Conservation (phyloP, 92 coral and sea anemone species). For the Paramuricea clavata region DNA sequence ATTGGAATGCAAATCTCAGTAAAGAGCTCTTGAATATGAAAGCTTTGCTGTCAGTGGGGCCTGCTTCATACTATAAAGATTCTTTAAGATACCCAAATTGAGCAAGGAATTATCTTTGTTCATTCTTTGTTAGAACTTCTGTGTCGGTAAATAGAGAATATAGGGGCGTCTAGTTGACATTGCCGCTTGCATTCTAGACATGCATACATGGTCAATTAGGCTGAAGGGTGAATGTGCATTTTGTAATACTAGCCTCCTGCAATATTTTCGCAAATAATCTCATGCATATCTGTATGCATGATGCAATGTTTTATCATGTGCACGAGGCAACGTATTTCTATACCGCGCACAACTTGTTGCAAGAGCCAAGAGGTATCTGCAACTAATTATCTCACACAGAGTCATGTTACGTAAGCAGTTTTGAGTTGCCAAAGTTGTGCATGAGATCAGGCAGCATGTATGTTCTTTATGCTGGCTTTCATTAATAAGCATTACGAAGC, state of each 20-base stretch:
- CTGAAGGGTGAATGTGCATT: not conserved
- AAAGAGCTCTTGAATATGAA: not conserved
- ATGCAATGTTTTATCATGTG: not conserved
- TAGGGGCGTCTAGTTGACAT: not conserved
- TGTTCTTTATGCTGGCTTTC: too few species aligned
- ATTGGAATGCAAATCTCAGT: not conserved
- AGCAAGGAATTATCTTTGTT: not conserved
- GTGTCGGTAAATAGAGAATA: not conserved
- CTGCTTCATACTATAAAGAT: not conserved
- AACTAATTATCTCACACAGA: not conserved
- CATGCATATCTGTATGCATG: not conserved
- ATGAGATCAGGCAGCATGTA: too few species aligned
- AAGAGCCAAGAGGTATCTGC: too few species aligned
- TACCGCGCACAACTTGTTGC: too few species aligned
- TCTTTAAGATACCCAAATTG: not conserved
- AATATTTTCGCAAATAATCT: not conserved
- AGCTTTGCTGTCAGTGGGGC: not conserved
- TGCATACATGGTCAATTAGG: not conserved
- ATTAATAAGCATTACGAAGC: too few species aligned
- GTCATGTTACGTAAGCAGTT: too few species aligned
- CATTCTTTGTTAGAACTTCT: not conserved
- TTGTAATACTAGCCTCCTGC: not conserved
- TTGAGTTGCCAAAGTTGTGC: too few species aligned
- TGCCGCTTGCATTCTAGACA: not conserved
- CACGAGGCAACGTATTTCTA: not conserved